Conservation (phyloP, 2,113 vertebrate species). For the Globicephala melas region DNA sequence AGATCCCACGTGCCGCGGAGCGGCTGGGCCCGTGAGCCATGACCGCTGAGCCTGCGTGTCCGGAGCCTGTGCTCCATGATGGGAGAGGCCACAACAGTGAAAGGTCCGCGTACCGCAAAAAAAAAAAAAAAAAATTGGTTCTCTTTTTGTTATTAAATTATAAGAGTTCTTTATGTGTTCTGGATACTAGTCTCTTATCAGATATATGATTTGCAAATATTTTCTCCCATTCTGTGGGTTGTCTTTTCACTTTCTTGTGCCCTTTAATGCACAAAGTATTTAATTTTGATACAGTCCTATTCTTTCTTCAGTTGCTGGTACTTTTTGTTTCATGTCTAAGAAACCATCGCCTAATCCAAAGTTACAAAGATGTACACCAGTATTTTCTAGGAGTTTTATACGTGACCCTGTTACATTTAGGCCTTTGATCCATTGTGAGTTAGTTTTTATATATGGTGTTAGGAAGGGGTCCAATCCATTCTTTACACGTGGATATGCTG, state of each 20-base stretch:
- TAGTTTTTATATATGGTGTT: background rate
- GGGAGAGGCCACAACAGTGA: too few species aligned
- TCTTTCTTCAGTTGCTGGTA: background rate
- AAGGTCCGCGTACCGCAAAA: too few species aligned
- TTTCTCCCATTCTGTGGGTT: background rate
- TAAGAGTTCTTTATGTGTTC: background rate
- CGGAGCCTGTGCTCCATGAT: too few species aligned
- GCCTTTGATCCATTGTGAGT: background rate
- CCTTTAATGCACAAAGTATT: background rate
- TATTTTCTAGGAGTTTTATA: background rate
- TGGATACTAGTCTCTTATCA: background rate
- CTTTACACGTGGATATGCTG: background rate
- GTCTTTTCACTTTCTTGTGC: background rate
- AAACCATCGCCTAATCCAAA: background rate
- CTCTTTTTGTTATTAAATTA: background rate
- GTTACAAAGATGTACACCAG: background rate
- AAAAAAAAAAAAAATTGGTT: background rate
- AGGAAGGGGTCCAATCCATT: background rate
- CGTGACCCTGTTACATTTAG: background rate
- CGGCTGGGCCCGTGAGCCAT: too few species aligned
- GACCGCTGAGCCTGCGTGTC: too few species aligned
- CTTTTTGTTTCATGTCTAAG: background rate
- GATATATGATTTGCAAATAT: background rate
- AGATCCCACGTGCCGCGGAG: too few species aligned
- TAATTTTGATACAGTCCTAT: background rate